Evolutionary conservation across 1,140 invertebrate genomes (phyloP).

Genomic region (Pemphigus obesinymphae): DNA sequence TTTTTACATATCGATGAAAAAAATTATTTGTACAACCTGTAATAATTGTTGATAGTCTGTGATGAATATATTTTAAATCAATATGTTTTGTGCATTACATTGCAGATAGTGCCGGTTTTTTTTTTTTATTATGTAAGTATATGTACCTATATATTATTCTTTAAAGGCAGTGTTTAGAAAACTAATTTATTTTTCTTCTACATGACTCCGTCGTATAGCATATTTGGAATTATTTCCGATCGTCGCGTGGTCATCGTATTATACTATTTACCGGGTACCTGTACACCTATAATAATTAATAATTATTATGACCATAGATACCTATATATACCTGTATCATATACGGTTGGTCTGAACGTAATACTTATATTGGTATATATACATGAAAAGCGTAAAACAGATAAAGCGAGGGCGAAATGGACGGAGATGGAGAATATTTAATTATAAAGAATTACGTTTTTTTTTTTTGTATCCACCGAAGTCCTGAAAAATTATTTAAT

Average conservation of each 20-base stretch:
- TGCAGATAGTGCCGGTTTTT: too few species aligned
- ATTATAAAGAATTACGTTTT: constrained; percentile 39
- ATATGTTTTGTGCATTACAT: too few species aligned
- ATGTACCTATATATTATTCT: too few species aligned
- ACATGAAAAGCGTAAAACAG: neutral
- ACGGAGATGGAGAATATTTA: neutral
- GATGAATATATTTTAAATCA: too few species aligned
- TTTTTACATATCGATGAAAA: too few species aligned
- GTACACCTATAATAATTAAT: neutral
- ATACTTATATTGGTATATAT: neutral
- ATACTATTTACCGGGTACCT: neutral
- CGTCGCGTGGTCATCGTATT: neutral
- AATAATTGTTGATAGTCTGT: too few species aligned
- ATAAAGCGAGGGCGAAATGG: neutral
- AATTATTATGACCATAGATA: neutral
- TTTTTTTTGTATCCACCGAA: constrained; percentile 12
- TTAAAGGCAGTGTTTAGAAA: neutral
- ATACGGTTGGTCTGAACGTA: neutral
- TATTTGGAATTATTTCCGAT: neutral
- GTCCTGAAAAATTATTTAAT: constrained; percentile 42
- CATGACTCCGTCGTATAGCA: neutral
- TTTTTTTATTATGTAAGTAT: too few species aligned
- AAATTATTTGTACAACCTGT: too few species aligned
- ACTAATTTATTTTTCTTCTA: neutral
- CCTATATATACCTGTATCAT: neutral